Evolutionary conservation across 2,888 invertebrate species (phyloP), one percentile per base, ranked within the genome.

Genomic region (Perithous albicinctus): DNA sequence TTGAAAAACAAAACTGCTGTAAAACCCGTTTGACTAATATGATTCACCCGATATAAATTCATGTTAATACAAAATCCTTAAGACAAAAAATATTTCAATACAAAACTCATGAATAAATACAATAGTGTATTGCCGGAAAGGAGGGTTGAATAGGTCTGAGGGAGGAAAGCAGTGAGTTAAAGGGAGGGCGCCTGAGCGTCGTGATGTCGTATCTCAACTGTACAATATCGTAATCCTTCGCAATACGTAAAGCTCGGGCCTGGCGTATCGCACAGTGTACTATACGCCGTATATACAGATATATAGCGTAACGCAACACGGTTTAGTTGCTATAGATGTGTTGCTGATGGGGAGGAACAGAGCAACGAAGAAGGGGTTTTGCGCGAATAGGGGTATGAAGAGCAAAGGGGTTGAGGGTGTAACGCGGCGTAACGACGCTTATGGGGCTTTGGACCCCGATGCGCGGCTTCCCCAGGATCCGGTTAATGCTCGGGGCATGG

Each of bases 381-480:
- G 43, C 10, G 18, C 15, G 15, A 29, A n/a, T n/a, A n/a, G 70
- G 41, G 38, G 15, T 26, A 48, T 10, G 56, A 15, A 8, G 64
- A 41, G 29, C 4, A 29, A 2, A 46, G 29, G 32, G 56, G 63
- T 8, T 48, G 78, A 78, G 82, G 70, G 85, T 85, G 89, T 88
- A 90, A 89, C 88, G 87, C 83, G 85, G 88, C 86, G 87, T 88
- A 88, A 88, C 89, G 87, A 88, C 86, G 88, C 89, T 90, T 87
- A 89, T 84, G 87, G 88, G 87, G 88, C 89, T 89, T 89, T 89
- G 85, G 86, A 76, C 64, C 74, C 81, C 86, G 81, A 86, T 87
- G 87, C 86, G 89, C 84, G 88, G 88, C 87, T 88, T 87, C 87
- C 82, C 73, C 70, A 81, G 86, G 83, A 87, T 87, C 86, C 85